These are phyloP conservation scores for Anoplius nigerrimus DNA, from an alignment of 2,888 invertebrate species.

Conservation along the genomic window DNA sequence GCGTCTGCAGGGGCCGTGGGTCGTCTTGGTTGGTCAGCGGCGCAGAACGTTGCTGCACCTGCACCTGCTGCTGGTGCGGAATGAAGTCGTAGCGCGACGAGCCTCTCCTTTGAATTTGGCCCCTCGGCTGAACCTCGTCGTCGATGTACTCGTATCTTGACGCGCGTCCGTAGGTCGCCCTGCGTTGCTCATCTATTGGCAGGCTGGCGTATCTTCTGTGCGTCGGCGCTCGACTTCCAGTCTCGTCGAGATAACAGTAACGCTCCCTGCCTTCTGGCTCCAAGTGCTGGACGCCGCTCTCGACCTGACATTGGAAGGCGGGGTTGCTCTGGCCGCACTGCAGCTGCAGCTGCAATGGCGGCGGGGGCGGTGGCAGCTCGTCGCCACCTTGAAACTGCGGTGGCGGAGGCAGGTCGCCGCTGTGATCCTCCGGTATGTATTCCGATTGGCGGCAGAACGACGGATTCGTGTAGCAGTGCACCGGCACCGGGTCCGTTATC, in stretches of 20 bases:
- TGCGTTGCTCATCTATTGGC: slow-evolving; percentile 57
- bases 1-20: slow-evolving; percentile 46
- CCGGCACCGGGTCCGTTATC: slow-evolving; percentile 52
- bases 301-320: slow-evolving; percentile 58
- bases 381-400: slow-evolving; percentile 62
- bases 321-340: slow-evolving; percentile 66
- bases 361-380: slow-evolving; percentile 60
- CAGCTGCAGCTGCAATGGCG: slow-evolving; percentile 60
- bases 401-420: slow-evolving; percentile 75
- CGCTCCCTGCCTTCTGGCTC: slow-evolving; percentile 42
- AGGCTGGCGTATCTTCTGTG: slow-evolving; percentile 61
- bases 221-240: slow-evolving; percentile 18
- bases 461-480: slow-evolving; percentile 85
- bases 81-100: slow-evolving; percentile 65
- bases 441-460: slow-evolving; percentile 89
- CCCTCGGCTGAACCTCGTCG: slow-evolving; percentile 50
- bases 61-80: slow-evolving; percentile 59
- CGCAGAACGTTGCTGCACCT: slow-evolving; percentile 56
- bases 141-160: slow-evolving; percentile 69
- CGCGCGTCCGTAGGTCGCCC: slow-evolving; percentile 39
- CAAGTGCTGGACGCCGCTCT: slow-evolving; percentile 8
- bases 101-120: slow-evolving; percentile 53
- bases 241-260: slow-evolving; percentile 64
- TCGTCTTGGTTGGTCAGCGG: slow-evolving; percentile 62
- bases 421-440: slow-evolving; percentile 73